Base-by-base conservation (phyloP, 2,888 invertebrate genomes). In the Melipona beecheii region DNA sequence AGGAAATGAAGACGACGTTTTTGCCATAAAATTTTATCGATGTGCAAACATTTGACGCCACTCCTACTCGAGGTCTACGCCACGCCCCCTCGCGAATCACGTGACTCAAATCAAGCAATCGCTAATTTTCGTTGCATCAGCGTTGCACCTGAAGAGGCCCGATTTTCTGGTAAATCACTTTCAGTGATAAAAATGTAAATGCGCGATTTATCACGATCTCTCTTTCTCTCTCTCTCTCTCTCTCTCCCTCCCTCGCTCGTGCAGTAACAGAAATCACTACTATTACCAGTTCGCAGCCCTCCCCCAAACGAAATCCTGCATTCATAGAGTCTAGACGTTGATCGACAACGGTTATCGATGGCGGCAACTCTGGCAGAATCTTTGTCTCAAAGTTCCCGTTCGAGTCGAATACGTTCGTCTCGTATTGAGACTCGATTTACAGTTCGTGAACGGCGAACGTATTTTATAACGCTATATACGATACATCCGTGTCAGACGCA, bases 381-480 rank as follows among this genome's bases (percentile, higher is more conserved):
- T 15, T n/a, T 58, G n/a, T 58, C 43, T 43, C 43, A 43, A 43
- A 43, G 43, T n/a, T 56, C n/a, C n/a, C 5, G n/a, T 0, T 56
- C 2, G n/a, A n/a, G n/a, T 13, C 13, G 56, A 56, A 11, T 56
- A n/a, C 43, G 43, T 43, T 9, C 43, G 2, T 56, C 21, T 56
- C n/a, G 1, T 43, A 43, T 13, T 13, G 56, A 56, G 13, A 13
- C n/a, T n/a, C 56, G 56, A 13, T 56, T n/a, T 56, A 54, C 54
- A 11, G 4, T 5, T 5, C 56, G 13, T 13, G n/a, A 31, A 31
- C 31, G 31, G 31, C 5, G 24, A 24, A 60, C 24, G 24, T 6
- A 27, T 60, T 83, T 88, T 81, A 83, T 66, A 86, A 81, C 77
- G 77, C 56, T 78, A 79, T 65, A 65, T 83, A 80, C 82, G 43